These are phyloP conservation scores for Heterodera filipjevi DNA, from an alignment of 2,888 invertebrate genomes.

Conservation along the genomic window DNA sequence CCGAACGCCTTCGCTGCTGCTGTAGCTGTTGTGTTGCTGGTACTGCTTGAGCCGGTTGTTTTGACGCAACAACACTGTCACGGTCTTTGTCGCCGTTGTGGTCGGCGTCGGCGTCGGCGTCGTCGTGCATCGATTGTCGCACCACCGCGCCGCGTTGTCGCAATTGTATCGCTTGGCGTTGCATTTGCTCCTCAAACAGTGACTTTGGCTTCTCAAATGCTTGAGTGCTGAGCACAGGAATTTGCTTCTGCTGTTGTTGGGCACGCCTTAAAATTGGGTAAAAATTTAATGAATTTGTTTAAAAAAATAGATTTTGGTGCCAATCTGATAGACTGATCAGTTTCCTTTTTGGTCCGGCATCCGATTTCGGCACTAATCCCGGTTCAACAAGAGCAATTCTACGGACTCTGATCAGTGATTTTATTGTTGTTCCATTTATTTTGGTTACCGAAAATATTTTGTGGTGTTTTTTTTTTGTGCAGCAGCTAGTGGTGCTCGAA, in stretches of 20 bases:
- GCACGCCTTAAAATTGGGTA: not conserved
- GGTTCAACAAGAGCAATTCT: no score
- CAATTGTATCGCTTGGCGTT: constrained; percentile 51
- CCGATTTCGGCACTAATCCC: no score
- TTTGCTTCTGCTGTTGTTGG: not conserved
- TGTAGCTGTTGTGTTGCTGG: not conserved
- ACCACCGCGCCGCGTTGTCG: constrained; percentile 7
- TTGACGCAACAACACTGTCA: not conserved
- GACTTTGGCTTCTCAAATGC: constrained; percentile 61
- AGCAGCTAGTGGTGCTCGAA: no score
- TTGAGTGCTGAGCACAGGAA: constrained; percentile 14
- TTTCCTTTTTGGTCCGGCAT: no score
- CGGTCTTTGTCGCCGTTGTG: not conserved
- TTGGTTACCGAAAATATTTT: no score
- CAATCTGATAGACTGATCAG: no score
- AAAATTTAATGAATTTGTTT: not conserved
- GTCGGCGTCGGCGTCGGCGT: constrained; percentile 1
- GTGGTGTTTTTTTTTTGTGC: no score
- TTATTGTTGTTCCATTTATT: no score
- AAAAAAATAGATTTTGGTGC: not conserved
- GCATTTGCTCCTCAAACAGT: constrained; percentile 59
- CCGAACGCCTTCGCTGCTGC: not conserved
- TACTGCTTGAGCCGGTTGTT: not conserved
- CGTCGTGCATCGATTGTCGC: constrained; percentile 23
- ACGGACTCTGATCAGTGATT: no score